Conservation (phyloP, 2,797 vertebrate species). For the Periparus ater region DNA sequence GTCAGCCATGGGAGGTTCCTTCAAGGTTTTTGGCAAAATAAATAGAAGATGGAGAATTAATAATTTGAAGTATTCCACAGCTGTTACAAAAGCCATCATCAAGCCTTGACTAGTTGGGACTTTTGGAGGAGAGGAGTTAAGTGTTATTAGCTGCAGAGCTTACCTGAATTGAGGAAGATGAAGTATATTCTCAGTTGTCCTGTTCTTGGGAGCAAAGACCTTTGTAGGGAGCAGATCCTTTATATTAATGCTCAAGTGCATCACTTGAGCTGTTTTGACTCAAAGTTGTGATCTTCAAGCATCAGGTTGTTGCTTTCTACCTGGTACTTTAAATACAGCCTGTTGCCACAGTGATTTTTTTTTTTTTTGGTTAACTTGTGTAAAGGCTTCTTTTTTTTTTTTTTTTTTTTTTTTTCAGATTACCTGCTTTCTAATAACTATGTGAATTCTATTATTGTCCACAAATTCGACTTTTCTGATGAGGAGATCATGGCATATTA, state of each 20-base stretch:
- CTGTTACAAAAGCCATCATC: not conserved
- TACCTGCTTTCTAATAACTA: slow-evolving; percentile 98
- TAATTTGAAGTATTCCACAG: not conserved
- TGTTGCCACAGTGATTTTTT: not conserved
- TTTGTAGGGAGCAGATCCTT: not conserved
- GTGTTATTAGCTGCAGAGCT: not conserved
- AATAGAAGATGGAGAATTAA: not conserved
- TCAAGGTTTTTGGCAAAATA: not conserved
- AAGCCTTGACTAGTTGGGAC: not conserved
- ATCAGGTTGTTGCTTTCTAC: not conserved
- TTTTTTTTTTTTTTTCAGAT: slow-evolving; percentile 80
- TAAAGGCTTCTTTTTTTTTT: not conserved
- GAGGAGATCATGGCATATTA: slow-evolving; percentile 99
- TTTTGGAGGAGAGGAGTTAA: not conserved
- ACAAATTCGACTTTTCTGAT: slow-evolving; percentile 99
- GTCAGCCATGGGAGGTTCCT: not conserved
- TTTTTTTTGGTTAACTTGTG: not conserved
- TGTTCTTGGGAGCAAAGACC: not conserved
- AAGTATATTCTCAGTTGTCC: not conserved
- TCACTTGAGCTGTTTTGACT: not conserved
- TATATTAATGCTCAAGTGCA: not conserved
- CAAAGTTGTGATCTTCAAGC: not conserved
- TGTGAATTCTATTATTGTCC: slow-evolving; percentile 98
- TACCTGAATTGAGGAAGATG: not conserved
- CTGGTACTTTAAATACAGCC: not conserved